These are phyloP conservation scores for Globodera ellingtonae DNA, from an alignment of 1,140 invertebrate genomes.

Conservation along the genomic window DNA sequence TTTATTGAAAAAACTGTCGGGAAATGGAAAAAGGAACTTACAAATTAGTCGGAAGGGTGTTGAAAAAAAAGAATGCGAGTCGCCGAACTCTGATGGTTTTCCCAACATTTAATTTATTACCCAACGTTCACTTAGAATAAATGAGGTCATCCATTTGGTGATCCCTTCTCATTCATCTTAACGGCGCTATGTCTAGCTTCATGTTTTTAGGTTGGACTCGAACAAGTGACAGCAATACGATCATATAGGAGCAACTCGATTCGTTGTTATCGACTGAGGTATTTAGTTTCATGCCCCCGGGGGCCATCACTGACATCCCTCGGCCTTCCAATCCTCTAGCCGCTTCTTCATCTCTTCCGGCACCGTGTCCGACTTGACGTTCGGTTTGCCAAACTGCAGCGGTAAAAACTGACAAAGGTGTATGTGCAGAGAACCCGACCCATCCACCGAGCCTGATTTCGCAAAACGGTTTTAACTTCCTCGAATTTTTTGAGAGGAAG, in stretches of 20 bases:
- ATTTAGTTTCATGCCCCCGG: no score
- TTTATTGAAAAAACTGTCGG: background rate
- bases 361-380: background rate
- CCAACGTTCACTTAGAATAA: no score
- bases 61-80: background rate
- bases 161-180: no score
- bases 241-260: no score
- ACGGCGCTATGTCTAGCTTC: no score
- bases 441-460: background rate
- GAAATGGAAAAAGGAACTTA: no score
- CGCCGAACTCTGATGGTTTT: no score
- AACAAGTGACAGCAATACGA: no score
- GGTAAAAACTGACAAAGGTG: background rate
- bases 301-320: background rate
- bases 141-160: no score
- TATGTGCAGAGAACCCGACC: background rate
- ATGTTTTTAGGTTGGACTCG: no score
- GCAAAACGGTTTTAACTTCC: background rate
- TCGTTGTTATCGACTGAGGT: no score
- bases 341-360: slow-evolving; percentile 2
- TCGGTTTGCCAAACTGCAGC: background rate
- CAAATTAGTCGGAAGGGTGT: background rate
- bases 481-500: background rate
- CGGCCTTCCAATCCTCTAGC: background rate
- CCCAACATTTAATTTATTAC: no score